Base-by-base conservation (phyloP, 1,140 invertebrate species). In the Brachionus asplanchnoidis region DNA sequence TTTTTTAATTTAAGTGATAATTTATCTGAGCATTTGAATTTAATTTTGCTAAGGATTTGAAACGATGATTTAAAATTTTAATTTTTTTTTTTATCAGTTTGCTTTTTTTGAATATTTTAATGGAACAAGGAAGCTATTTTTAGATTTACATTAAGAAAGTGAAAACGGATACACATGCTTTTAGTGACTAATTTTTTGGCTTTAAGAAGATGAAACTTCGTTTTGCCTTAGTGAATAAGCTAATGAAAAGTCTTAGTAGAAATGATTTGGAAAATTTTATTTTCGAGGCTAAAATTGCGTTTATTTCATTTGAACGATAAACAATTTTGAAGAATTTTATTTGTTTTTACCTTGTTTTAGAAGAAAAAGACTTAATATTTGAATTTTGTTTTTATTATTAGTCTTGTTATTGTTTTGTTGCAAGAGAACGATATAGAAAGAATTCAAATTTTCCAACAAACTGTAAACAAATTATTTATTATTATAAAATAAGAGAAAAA, bases 391-490 rank as follows among this genome's bases (percentile, higher is more conserved):
- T 36, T 73, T 73, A 42, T 40, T 73, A 42, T 73, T 73, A 73
- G 68, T 40, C 28, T 73, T 73, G 68, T 73, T 73, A 73, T 73
- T 73, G 68, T 73, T 73, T 73, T 73, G 32, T 73, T 73, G 36
- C 68, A 73, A 73, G 68, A 73, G 53, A 60, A 60, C 53, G 53
- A 60, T 60, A 60, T 60, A 60, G 53, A 60, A 60, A 60, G 53
- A 73, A 73, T 73, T 73, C n/a, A 40, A 73, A 73, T 42, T 68
- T 40, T 68, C 32, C 66, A 73, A 73, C 17, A 73, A 73, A 73
- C 68, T 73, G 68, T 73, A 73, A 73, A 73, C 68, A 73, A 73
- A 73, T 73, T 73, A 73, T 73, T 73, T 73, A 42, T 73, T 42
- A 42, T 42, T 40, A 40, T 20, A 73, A 73, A 73, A 73, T 73